Base-by-base conservation (phyloP, 2,113 vertebrate species). In the Nothobranchius kuhntae region DNA sequence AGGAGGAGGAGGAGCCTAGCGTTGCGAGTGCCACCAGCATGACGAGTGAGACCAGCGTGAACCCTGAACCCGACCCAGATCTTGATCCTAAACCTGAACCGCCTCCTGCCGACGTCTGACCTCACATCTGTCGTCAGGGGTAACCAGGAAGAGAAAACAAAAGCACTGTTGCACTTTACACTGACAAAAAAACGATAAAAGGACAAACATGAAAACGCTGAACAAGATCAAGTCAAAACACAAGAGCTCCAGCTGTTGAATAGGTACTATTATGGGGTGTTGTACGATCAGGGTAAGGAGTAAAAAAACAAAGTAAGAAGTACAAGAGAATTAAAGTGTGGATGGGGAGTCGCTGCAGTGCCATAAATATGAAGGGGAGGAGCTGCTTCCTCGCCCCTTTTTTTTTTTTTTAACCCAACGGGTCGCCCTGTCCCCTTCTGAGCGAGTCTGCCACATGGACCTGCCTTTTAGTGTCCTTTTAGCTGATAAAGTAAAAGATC, bases 121-220 rank as follows among this genome's bases (percentile, higher is more conserved):
- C 66, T 47, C 4, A 4, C 51, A 46, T 36, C 11, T 38, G 73
- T 64, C 55, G 35, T 60, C 74, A 13, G 92, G 93, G 65, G 59
- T 62, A 21, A 24, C 56, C 74, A 11, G 65, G 75, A 77, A 75
- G 83, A 89, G 92, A 92, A 93, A 95, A 96, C 91, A 94, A 95
- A 86, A 96, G 97, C 97, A 99, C 97, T 98, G 92, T 95, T 97
- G 97, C 96, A 99, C 97, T 99, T 99, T 99, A 98, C 75, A 92
- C 95, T 95, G 91, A 92, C 87, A 94, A 88, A 86, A 89, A 81
- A 11, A 15, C 76, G 80, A 73, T 69, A 75, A 62, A 80, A 30
- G 73, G 61, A 86, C 53, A 48, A 68, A 86, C 65, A 12, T 55
- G 73, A 80, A 80, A 82, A 66, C 21, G 21, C 21, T 44, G 65